These are phyloP conservation scores for Neoarius graeffei DNA, from an alignment of 2,113 vertebrate genomes.

Conservation along the genomic window DNA sequence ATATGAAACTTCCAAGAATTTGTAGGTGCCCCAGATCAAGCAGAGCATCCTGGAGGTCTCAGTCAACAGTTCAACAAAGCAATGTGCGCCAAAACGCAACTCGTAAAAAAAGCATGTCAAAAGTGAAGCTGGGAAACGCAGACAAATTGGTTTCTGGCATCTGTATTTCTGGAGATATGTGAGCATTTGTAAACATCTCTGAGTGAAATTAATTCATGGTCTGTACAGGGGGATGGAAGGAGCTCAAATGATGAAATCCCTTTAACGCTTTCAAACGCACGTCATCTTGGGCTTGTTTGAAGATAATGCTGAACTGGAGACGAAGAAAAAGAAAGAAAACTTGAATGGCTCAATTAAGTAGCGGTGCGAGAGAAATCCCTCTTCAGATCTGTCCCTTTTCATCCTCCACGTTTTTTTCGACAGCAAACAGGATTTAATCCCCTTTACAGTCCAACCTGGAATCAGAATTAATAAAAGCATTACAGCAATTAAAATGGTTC, in stretches of 20 bases:
- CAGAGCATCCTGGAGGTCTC: slow-evolving; percentile 27
- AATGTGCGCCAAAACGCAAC: slow-evolving; percentile 39
- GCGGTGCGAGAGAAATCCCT: slow-evolving; percentile 51
- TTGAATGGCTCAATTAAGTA: slow-evolving; percentile 59
- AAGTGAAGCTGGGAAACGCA: slow-evolving; percentile 31
- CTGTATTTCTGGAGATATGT: slow-evolving; percentile 54
- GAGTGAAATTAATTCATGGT: slow-evolving; percentile 57
- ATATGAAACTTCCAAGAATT: not conserved
- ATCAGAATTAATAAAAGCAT: slow-evolving; percentile 49
- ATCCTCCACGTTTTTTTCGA: slow-evolving; percentile 47
- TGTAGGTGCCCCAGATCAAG: slow-evolving; percentile 30
- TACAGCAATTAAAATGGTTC: slow-evolving; percentile 48
- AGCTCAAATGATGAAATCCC: slow-evolving; percentile 50
- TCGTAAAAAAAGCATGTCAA: slow-evolving; percentile 37
- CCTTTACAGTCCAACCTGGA: slow-evolving; percentile 46
- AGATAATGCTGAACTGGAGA: slow-evolving; percentile 60
- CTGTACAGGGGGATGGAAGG: slow-evolving; percentile 18
- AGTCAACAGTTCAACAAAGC: slow-evolving; percentile 35
- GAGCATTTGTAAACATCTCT: slow-evolving; percentile 56
- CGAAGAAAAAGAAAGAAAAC: slow-evolving; percentile 43
- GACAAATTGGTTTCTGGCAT: slow-evolving; percentile 45
- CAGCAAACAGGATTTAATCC: slow-evolving; percentile 59
- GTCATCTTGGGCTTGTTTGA: slow-evolving; percentile 63
- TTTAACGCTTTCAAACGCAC: slow-evolving; percentile 63
- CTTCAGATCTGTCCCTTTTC: slow-evolving; percentile 54